A percentile compares a stretch with the other conserved stretches of the same genome.
phyloP scores from a whole-genome alignment of 92 coral and sea anemone species.

The Desmophyllum pertusum region DNA sequence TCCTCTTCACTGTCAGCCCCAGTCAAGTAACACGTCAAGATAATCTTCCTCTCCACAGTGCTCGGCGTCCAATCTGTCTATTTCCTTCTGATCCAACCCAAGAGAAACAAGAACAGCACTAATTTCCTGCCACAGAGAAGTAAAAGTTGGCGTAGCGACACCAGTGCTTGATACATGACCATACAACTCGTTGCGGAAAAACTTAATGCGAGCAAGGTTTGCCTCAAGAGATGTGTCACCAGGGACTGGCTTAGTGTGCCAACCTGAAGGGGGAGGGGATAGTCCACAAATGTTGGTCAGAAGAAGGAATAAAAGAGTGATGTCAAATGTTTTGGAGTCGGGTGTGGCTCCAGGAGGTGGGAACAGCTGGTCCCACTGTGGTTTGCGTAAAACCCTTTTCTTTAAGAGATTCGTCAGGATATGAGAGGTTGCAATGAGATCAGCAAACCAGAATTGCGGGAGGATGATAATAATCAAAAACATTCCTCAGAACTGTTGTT shows the following conservation, averaged over 20 bases:
- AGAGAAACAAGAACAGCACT: conserved; percentile 46
- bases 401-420: not conserved
- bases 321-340: not conserved
- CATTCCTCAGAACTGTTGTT: not conserved
- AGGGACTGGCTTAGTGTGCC: not conserved
- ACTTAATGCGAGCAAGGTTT: conserved; percentile 1
- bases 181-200: conserved; percentile 2
- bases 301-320: not conserved
- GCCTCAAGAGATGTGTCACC: not conserved
- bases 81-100: conserved; percentile 51
- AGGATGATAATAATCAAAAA: not conserved
- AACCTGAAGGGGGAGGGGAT: not conserved
- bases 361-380: conserved; percentile 1
- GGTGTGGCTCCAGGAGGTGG: not conserved
- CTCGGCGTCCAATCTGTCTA: conserved; percentile 36
- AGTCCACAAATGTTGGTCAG: conserved; percentile 3
- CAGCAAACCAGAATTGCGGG: not conserved
- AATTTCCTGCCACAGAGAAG: conserved; percentile 56
- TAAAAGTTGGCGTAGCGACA: conserved; percentile 15
- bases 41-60: conserved; percentile 12
- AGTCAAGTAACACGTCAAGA: not conserved
- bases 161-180: not conserved
- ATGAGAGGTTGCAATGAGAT: not conserved
- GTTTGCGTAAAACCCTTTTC: not conserved
- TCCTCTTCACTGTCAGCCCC: conserved; percentile 30